phyloP scores from a whole-genome alignment of 2,113 vertebrate genomes.

The Dascyllus trimaculatus region DNA sequence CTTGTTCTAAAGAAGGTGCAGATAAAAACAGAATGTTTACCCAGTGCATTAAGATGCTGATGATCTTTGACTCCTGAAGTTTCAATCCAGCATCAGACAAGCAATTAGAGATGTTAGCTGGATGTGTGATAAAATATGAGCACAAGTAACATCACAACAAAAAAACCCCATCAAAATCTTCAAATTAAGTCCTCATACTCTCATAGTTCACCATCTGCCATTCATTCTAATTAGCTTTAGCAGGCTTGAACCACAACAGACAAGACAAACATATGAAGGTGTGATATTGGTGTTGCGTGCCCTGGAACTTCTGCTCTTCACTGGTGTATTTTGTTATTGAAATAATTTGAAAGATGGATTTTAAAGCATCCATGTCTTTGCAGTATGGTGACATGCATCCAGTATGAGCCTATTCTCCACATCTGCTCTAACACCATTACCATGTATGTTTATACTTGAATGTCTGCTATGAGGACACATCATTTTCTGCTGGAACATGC shows the following conservation, averaged over 20 bases:
- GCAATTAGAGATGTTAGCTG: background rate
- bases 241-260: background rate
- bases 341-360: constrained; percentile 10
- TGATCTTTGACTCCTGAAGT: no score
- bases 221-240: background rate
- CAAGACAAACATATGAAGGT: background rate
- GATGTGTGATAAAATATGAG: background rate
- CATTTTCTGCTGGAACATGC: background rate
- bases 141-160: background rate
- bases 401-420: background rate
- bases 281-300: background rate
- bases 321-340: background rate
- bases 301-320: background rate
- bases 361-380: background rate
- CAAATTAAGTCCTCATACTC: background rate
- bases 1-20: no score
- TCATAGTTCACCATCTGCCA: background rate
- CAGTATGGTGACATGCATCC: constrained; percentile 2
- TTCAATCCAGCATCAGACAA: background rate
- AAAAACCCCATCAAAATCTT: background rate
- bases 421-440: background rate
- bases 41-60: no score
- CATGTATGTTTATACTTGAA: background rate
- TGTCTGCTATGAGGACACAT: background rate
- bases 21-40: no score